Conservation (phyloP, 2,113 vertebrate genomes). For the Oxyruncus cristatus region DNA sequence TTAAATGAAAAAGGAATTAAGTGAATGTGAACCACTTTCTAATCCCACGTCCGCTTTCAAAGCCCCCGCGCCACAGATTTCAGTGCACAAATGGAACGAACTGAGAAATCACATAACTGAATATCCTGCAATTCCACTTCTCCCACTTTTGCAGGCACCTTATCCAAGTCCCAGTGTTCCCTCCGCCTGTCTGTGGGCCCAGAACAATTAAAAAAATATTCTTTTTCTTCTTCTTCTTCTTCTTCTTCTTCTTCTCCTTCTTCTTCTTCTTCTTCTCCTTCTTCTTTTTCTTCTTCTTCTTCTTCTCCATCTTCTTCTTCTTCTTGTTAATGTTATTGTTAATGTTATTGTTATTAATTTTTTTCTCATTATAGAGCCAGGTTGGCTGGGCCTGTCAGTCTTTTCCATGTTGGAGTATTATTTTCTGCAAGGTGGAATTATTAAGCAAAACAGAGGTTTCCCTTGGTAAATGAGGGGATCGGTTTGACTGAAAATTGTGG, state of each 20-base stretch:
- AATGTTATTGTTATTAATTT: too few species aligned
- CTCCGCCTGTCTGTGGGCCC: neutral
- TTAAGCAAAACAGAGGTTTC: neutral
- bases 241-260: too few species aligned
- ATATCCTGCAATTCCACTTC: neutral
- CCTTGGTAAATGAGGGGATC: neutral
- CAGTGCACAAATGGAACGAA: neutral
- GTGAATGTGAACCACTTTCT: neutral
- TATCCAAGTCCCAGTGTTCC: neutral
- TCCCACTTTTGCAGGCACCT: neutral
- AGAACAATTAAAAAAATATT: neutral
- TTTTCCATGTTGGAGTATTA: neutral
- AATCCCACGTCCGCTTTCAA: neutral
- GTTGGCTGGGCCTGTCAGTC: neutral
- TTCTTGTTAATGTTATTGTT: too few species aligned
- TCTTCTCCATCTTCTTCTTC: too few species aligned
- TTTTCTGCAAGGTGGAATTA: neutral
- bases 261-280: too few species aligned
- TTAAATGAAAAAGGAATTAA: neutral
- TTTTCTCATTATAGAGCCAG: neutral
- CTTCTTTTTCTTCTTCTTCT: too few species aligned
- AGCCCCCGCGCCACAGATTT: neutral
- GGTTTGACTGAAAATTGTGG: neutral
- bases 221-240: too few species aligned
- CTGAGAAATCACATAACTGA: neutral